Conservation (phyloP, 2,797 vertebrate genomes). For the Rousettus madagascariensis region DNA sequence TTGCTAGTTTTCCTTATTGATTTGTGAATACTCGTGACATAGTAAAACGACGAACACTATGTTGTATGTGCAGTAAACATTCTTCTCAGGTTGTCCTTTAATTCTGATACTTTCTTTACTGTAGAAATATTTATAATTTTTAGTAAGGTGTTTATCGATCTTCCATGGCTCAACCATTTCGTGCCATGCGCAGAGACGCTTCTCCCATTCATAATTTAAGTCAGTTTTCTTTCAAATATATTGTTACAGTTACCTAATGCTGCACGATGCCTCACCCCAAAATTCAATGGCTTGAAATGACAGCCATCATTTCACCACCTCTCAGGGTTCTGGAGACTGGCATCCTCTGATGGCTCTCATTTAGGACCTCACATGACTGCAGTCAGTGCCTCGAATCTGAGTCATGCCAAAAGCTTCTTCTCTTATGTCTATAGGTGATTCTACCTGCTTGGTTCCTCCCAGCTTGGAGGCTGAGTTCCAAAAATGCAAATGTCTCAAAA, state of each 20-base stretch:
- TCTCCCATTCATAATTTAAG: not conserved
- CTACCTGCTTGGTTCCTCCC: not conserved
- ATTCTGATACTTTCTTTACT: not conserved
- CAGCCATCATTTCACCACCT: not conserved
- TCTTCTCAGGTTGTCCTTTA: not conserved
- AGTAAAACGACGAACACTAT: not conserved
- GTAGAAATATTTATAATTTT: not conserved
- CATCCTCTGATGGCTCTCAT: not conserved
- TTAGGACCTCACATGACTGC: fast-evolving
- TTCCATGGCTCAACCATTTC: not conserved
- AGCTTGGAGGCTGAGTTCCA: not conserved
- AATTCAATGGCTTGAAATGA: not conserved
- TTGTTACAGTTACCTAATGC: not conserved
- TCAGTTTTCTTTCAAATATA: not conserved
- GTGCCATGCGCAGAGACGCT: not conserved
- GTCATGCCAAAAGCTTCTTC: not conserved
- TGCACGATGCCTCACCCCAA: not conserved
- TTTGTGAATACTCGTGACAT: not conserved
- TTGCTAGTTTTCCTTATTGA: not conserved
- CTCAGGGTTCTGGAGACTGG: not conserved
- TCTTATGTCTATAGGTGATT: not conserved
- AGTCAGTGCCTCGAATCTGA: not conserved
- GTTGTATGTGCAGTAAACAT: not conserved
- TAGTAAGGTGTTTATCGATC: not conserved
- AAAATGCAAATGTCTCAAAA: not conserved